Evolutionary conservation across 2,113 vertebrate species (phyloP).

Genomic region (Hemiscyllium ocellatum): DNA sequence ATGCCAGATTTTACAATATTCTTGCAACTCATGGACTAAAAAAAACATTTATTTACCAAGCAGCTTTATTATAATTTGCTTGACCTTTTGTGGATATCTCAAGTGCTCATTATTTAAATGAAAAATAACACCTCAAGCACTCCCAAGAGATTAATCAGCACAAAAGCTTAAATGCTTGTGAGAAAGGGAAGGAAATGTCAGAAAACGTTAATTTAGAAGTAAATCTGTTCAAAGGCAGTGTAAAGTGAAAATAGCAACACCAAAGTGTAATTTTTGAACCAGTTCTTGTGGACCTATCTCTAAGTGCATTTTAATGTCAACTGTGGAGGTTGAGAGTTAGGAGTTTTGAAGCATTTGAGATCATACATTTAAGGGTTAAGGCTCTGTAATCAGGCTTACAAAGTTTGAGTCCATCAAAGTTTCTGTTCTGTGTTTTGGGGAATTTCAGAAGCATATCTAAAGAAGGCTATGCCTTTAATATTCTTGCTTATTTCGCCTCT

Average conservation of each 20-base stretch:
- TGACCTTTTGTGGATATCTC: slow-evolving; percentile 9
- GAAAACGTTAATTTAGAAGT: background rate
- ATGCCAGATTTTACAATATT: background rate
- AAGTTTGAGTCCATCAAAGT: background rate
- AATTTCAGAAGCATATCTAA: background rate
- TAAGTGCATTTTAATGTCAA: background rate
- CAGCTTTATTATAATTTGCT: slow-evolving; percentile 1
- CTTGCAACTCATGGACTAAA: too few species aligned
- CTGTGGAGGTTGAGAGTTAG: background rate
- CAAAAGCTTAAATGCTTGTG: background rate
- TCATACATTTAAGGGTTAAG: background rate
- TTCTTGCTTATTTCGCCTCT: too few species aligned
- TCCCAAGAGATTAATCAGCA: background rate
- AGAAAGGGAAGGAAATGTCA: background rate
- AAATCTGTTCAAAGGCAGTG: background rate
- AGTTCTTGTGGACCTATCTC: background rate
- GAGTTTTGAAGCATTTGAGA: background rate
- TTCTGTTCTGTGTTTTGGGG: background rate
- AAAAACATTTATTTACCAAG: background rate
- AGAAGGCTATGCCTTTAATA: background rate
- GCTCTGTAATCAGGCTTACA: background rate
- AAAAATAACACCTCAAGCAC: background rate
- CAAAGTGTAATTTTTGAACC: background rate
- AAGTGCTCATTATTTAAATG: background rate
- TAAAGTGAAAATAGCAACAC: background rate